Evolutionary conservation across 1,140 invertebrate species (phyloP).

Genomic region (Drosophila subpulchrella): DNA sequence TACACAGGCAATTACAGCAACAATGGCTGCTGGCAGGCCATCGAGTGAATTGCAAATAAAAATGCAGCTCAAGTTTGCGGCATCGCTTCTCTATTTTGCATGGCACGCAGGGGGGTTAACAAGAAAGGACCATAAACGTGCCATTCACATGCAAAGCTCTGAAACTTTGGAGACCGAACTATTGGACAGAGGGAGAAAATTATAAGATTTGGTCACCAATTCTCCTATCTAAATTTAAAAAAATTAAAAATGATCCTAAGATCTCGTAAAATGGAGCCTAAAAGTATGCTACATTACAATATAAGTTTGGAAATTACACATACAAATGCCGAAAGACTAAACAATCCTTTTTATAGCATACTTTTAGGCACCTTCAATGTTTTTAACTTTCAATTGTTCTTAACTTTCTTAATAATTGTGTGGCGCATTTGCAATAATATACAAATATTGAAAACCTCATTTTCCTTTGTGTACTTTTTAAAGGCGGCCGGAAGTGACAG

Average conservation of each 20-base stretch:
- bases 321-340: no score
- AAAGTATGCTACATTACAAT: no score
- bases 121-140: slow-evolving; percentile 69
- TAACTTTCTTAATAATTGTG: no score
- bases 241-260: no score
- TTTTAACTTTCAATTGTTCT: no score
- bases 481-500: slow-evolving; percentile 58
- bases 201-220: not conserved
- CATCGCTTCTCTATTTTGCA: slow-evolving; percentile 64
- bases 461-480: not conserved
- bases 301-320: no score
- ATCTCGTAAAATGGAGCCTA: no score
- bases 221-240: no score
- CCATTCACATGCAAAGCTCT: slow-evolving; percentile 75
- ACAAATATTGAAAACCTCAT: not conserved
- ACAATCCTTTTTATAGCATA: no score
- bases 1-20: slow-evolving; percentile 78
- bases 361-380: no score
- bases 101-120: slow-evolving; percentile 18
- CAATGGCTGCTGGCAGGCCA: slow-evolving; percentile 44
- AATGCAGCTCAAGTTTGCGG: slow-evolving; percentile 66
- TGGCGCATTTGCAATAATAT: not conserved
- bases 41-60: slow-evolving; percentile 64
- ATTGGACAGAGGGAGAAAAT: not conserved
- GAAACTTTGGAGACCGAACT: slow-evolving; percentile 36